phyloP scores from a whole-genome alignment of 1,140 invertebrate species.

The Drosophila saltans region DNA sequence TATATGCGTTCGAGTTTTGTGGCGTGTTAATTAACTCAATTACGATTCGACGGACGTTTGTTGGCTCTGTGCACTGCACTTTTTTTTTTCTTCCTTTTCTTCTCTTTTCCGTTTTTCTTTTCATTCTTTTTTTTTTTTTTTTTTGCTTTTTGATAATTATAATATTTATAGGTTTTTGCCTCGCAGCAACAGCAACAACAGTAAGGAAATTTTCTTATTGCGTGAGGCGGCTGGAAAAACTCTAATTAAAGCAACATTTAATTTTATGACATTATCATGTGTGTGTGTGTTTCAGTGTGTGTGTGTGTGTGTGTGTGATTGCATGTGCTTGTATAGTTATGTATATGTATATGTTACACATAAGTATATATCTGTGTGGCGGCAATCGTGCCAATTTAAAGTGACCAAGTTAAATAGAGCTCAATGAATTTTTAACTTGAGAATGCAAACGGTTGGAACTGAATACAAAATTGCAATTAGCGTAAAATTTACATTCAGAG shows the following conservation, averaged over 20 bases:
- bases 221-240: conserved; percentile 62
- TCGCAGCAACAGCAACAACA: conserved; percentile 31
- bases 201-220: conserved; percentile 63
- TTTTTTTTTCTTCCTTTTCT: conserved; percentile 14
- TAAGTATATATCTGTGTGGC: conserved; percentile 5
- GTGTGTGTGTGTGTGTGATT: conserved; percentile 33
- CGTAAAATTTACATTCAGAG: no score
- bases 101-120: not conserved
- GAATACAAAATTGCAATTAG: not conserved
- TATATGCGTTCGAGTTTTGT: conserved; percentile 73
- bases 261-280: conserved; percentile 82
- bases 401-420: conserved; percentile 34
- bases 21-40: conserved; percentile 81
- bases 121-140: not conserved
- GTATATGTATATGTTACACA: conserved; percentile 2
- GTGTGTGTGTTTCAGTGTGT: conserved; percentile 45
- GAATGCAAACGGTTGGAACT: no score
- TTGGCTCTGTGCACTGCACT: conserved; percentile 39
- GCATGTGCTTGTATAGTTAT: conserved; percentile 17
- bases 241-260: conserved; percentile 77
- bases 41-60: conserved; percentile 57
- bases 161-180: conserved; percentile 70
- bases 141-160: conserved; percentile 72
- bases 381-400: not conserved
- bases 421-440: no score